Conservation (phyloP, 2,113 vertebrate genomes). For the Pongo abelii region DNA sequence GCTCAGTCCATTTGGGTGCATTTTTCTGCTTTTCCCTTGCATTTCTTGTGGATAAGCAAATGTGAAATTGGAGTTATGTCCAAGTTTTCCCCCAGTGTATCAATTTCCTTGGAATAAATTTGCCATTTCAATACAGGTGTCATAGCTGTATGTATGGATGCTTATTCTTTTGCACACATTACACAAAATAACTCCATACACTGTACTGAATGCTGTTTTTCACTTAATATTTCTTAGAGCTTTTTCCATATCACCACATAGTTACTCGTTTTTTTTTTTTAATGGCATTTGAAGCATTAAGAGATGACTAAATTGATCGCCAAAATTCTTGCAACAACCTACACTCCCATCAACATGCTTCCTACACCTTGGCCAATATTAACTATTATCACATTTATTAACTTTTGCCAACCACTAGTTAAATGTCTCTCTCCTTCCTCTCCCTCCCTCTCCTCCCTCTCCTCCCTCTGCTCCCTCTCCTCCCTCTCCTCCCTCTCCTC, state of each 20-base stretch:
- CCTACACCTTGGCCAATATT: neutral
- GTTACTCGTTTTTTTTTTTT: neutral
- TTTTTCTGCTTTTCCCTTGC: slow-evolving; percentile 9
- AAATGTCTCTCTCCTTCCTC: neutral
- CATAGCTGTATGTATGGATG: neutral
- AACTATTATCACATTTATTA: neutral
- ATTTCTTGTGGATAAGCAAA: neutral
- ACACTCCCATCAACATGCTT: neutral
- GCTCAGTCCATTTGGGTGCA: neutral
- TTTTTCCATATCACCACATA: neutral
- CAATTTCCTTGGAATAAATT: neutral
- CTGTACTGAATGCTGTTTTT: neutral
- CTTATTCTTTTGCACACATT: neutral
- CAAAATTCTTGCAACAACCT: slow-evolving; percentile 20
- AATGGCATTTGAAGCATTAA: slow-evolving; percentile 34
- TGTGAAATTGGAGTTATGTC: neutral
- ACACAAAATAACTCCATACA: neutral
- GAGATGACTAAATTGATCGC: neutral
- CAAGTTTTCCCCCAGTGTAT: neutral
- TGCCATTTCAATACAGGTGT: neutral
- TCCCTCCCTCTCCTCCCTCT: neutral
- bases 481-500: too few relatives aligned
- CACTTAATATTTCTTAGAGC: neutral
- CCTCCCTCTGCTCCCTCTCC: too few relatives aligned
- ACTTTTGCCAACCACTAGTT: neutral